These are phyloP conservation scores for Coelinius sp. DNA, from an alignment of 2,888 invertebrate species.

Conservation along the genomic window DNA sequence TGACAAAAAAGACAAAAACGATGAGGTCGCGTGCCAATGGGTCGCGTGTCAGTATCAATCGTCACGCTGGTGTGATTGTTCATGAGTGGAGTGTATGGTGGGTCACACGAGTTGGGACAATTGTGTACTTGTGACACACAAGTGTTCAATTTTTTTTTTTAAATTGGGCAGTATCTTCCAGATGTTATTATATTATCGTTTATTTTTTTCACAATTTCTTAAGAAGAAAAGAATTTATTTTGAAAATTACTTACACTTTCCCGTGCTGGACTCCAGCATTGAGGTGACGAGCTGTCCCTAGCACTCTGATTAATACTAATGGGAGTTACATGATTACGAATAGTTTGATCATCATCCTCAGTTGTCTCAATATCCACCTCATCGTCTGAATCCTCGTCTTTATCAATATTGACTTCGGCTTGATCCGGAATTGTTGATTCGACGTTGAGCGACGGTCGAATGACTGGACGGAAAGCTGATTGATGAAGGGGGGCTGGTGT, in stretches of 20 bases:
- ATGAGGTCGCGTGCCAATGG: constrained; percentile 45
- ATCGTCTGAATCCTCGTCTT: constrained; percentile 82
- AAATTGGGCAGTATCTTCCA: constrained; percentile 11
- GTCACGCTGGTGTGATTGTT: constrained; percentile 31
- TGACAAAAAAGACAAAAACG: constrained; percentile 11
- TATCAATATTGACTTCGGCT: constrained; percentile 65
- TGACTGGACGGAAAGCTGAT: constrained; percentile 76
- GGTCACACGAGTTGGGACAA: neutral
- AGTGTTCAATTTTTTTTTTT: constrained; percentile 2
- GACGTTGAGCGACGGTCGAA: constrained; percentile 61
- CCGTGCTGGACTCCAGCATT: constrained; percentile 72
- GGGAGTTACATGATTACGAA: constrained; percentile 50
- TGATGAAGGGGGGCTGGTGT: constrained; percentile 69
- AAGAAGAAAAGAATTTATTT: too few species aligned
- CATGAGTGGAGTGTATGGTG: constrained; percentile 15
- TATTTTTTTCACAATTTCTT: too few species aligned
- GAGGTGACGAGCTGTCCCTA: constrained; percentile 58
- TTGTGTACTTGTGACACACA: neutral
- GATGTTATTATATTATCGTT: neutral
- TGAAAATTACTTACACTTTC: constrained; percentile 70
- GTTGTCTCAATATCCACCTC: constrained; percentile 91
- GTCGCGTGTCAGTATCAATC: constrained; percentile 42
- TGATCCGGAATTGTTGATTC: constrained; percentile 59
- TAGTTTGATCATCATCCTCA: constrained; percentile 76
- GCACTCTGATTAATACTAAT: constrained; percentile 61